Percentiles rank a stretch among this genome's conserved stretches.
phyloP scores from a whole-genome alignment of 2,797 vertebrate genomes.

The Heteromormyrus szaboi region DNA sequence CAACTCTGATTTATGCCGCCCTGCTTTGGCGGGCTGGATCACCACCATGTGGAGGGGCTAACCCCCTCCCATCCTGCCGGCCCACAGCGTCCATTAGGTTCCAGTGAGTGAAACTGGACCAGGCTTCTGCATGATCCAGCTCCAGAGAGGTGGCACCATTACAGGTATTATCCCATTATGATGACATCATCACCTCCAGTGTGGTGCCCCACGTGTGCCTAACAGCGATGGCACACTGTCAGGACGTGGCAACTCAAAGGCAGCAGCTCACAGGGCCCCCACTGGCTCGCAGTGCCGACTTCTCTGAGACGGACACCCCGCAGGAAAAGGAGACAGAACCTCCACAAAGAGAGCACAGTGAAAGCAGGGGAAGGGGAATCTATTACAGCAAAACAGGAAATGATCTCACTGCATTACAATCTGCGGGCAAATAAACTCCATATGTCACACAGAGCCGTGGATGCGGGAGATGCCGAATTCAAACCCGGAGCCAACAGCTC shows the following conservation, averaged over 20 bases:
- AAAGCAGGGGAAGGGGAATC: constrained; percentile 9
- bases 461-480: background rate
- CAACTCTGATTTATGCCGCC: background rate
- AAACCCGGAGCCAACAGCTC: background rate
- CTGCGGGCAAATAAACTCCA: constrained; percentile 33
- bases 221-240: background rate
- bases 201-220: background rate
- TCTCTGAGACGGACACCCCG: constrained; percentile 18
- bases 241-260: background rate
- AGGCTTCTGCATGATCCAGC: background rate
- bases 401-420: constrained; percentile 29
- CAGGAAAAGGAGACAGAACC: constrained; percentile 12
- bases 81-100: background rate
- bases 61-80: background rate
- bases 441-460: background rate
- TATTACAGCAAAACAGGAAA: constrained; percentile 49
- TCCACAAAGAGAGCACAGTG: constrained; percentile 32
- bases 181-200: background rate
- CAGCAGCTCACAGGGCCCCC: too few relatives aligned
- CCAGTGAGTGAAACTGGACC: background rate
- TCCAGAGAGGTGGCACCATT: background rate
- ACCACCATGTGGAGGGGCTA: background rate
- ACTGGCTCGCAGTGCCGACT: background rate
- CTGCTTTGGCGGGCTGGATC: too few relatives aligned
- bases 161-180: background rate